Evolutionary conservation across 2,888 invertebrate species (phyloP), one percentile per base, ranked within the genome.

Genomic region (Oxystoma pomonae): DNA sequence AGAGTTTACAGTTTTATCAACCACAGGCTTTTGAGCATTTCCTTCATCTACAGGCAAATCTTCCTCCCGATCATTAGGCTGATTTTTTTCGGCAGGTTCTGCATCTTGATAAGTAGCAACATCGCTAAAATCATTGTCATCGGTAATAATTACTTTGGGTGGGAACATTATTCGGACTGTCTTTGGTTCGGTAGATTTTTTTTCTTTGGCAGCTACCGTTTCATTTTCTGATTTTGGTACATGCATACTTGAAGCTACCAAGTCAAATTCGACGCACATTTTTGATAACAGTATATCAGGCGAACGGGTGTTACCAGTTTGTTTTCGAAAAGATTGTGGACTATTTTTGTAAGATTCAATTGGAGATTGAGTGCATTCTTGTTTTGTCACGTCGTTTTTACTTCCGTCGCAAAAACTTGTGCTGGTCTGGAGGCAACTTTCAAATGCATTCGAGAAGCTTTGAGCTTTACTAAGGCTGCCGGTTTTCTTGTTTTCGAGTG

Each of bases 221-320:
- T 61, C 50, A 16, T 12, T 58, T 21, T 60, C 60, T 9, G 52
- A n/a, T 19, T 61, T 62, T 16, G 55, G 21, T 9, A 57, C 59
- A 49, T 68, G 69, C 17, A 71, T 62, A 60, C 72, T 75, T 0
- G 80, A 78, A 1, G 79, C 77, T 1, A 81, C 79, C 57, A 81
- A 68, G 69, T 85, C 85, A 2, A 86, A 76, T 70, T 86, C 86
- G 16, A 86, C 82, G 71, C 85, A 86, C 1, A 84, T 85, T 21
- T 83, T 78, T 0, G 84, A 83, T 0, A 81, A 78, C 22, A 81
- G 71, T 49, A 82, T 79, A 65, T 82, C 82, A 5, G 80, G 80
- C 0, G 78, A 79, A 57, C 76, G 69, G 0, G 69, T 61, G 49
- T 62, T 61, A 3, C 53, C 60, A 22, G 63, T 59, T 16, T 68